A percentile compares a stretch with the other conserved stretches of the same genome.
These are phyloP conservation scores for Polydesmus complanatus DNA, from an alignment of 2,888 invertebrate species.

Conservation along the genomic window DNA sequence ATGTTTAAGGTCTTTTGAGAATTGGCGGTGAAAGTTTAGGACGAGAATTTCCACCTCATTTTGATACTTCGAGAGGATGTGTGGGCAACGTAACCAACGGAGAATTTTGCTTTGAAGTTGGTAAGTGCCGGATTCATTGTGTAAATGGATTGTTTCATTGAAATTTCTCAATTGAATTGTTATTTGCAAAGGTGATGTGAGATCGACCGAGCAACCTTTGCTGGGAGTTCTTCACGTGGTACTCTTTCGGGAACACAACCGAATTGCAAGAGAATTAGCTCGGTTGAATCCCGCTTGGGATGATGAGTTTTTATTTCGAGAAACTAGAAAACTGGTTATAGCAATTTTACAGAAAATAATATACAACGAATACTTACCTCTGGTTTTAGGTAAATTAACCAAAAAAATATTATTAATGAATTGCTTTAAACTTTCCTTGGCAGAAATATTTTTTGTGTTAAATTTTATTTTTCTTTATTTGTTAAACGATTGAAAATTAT, in stretches of 20 bases:
- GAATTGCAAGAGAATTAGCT: constrained; percentile 2
- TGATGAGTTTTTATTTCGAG: constrained; percentile 16
- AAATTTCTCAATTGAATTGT: no score
- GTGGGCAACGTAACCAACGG: neutral
- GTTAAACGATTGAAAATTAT: neutral
- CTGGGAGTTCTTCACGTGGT: constrained; percentile 11
- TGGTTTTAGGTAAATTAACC: constrained; percentile 23
- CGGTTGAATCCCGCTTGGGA: constrained; percentile 14
- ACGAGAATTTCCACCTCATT: neutral
- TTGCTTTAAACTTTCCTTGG: no score
- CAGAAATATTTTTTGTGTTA: neutral
- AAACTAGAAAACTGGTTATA: constrained; percentile 14
- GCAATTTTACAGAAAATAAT: constrained; percentile 26
- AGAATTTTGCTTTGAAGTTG: constrained; percentile 1
- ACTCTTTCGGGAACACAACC: constrained; percentile 13
- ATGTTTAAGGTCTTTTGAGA: neutral
- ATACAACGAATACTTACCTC: constrained; percentile 27
- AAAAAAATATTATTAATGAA: no score
- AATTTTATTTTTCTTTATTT: neutral
- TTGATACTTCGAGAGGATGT: neutral
- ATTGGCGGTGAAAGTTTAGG: neutral
- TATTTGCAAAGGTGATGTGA: constrained; percentile 13
- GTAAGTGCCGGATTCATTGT: no score
- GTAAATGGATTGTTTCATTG: no score
- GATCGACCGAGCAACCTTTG: constrained; percentile 14